A percentile compares a stretch with the other conserved stretches of the same genome.
These are phyloP conservation scores for Damaliscus lunatus DNA, from an alignment of 2,113 vertebrate species.

Conservation along the genomic window DNA sequence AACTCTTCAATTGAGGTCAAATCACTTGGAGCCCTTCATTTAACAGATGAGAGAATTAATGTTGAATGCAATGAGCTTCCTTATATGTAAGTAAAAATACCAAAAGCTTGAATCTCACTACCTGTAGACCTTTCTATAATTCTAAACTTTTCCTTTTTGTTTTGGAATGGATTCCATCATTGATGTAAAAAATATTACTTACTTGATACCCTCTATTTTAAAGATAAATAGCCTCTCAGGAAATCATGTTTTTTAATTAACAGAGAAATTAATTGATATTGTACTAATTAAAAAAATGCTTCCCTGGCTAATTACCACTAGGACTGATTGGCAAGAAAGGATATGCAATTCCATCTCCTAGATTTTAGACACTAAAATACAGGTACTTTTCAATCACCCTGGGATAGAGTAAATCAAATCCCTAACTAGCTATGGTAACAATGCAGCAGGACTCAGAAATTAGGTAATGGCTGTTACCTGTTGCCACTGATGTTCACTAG, in stretches of 20 bases:
- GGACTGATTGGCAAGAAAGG: background rate
- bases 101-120: background rate
- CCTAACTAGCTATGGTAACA: background rate
- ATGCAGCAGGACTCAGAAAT: background rate
- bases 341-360: background rate
- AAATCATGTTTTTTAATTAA: conserved; percentile 20
- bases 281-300: background rate
- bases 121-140: background rate
- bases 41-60: background rate
- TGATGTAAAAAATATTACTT: background rate
- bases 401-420: background rate
- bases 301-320: background rate
- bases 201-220: background rate
- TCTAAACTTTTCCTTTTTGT: background rate
- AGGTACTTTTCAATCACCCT: background rate
- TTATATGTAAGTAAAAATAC: background rate
- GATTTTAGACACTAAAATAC: background rate
- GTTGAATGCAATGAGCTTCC: background rate
- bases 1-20: background rate
- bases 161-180: background rate
- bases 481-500: background rate
- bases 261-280: background rate
- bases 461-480: background rate
- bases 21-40: background rate
- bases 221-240: background rate